These are phyloP conservation scores for Lycocorax pyrrhopterus DNA, from an alignment of 2,113 vertebrate genomes.

Conservation along the genomic window DNA sequence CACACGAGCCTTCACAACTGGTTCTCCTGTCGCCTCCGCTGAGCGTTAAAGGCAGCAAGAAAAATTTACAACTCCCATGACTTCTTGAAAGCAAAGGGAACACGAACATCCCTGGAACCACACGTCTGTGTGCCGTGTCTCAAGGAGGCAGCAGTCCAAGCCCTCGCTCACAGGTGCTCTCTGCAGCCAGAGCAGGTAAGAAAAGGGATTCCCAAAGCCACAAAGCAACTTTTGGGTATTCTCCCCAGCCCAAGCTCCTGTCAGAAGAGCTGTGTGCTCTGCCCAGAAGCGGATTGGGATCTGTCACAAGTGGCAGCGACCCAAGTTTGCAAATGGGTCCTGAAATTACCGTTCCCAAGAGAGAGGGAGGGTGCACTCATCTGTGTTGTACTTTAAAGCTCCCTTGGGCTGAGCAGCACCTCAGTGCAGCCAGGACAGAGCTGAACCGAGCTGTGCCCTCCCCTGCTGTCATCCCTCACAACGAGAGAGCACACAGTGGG, in stretches of 20 bases:
- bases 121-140: accelerated
- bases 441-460: not conserved
- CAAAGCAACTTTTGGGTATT: not conserved
- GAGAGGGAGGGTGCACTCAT: not conserved
- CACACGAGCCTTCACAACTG: not conserved
- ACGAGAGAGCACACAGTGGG: accelerated
- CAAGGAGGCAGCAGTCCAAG: not conserved
- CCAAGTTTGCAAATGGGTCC: not conserved
- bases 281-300: not conserved
- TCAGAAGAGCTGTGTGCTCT: not conserved
- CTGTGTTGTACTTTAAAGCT: not conserved
- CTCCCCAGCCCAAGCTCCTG: not conserved
- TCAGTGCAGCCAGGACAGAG: not conserved
- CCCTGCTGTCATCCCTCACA: not conserved
- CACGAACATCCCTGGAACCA: not conserved
- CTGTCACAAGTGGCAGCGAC: not conserved
- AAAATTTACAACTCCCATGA: not conserved
- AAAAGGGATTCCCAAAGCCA: not conserved
- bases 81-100: not conserved
- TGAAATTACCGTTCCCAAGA: not conserved
- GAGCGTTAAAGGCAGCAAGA: not conserved
- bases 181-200: not conserved
- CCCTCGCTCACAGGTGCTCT: accelerated
- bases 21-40: not conserved
- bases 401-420: not conserved